Conservation (phyloP, 2,797 vertebrate genomes). For the Lacerta viridis region DNA sequence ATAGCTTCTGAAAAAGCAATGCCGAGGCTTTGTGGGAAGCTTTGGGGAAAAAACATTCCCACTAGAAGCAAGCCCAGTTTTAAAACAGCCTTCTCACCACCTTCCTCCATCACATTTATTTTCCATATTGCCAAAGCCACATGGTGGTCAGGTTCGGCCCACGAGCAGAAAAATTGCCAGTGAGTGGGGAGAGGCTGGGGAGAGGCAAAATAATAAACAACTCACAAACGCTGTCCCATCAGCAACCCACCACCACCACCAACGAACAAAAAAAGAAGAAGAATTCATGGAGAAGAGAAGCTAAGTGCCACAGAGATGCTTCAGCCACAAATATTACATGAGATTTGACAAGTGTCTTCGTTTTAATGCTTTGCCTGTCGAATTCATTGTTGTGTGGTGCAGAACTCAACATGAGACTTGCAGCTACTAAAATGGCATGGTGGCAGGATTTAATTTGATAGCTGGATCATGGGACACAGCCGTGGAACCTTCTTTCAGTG, state of each 20-base stretch:
- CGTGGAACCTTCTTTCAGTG: background rate
- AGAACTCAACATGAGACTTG: background rate
- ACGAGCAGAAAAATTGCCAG: conserved; percentile 4
- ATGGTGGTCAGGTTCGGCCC: conserved; percentile 2
- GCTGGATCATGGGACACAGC: background rate
- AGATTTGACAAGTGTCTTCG: background rate
- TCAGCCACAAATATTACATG: background rate
- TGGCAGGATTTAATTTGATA: background rate
- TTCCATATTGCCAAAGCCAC: conserved; percentile 13
- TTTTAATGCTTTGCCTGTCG: background rate
- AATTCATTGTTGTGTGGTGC: background rate
- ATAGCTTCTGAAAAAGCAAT: background rate
- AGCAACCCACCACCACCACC: background rate
- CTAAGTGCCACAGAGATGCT: background rate
- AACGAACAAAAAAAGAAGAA: background rate
- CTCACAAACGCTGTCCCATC: background rate
- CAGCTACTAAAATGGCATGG: background rate
- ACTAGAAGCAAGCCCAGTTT: background rate
- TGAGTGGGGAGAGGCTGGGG: background rate
- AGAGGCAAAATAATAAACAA: background rate
- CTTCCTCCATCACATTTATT: background rate
- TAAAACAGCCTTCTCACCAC: background rate
- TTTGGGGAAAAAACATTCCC: background rate
- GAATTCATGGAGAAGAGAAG: background rate
- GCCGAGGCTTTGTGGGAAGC: background rate